phyloP scores from a whole-genome alignment of 1,140 invertebrate species.

The Psilanteris sp. region DNA sequence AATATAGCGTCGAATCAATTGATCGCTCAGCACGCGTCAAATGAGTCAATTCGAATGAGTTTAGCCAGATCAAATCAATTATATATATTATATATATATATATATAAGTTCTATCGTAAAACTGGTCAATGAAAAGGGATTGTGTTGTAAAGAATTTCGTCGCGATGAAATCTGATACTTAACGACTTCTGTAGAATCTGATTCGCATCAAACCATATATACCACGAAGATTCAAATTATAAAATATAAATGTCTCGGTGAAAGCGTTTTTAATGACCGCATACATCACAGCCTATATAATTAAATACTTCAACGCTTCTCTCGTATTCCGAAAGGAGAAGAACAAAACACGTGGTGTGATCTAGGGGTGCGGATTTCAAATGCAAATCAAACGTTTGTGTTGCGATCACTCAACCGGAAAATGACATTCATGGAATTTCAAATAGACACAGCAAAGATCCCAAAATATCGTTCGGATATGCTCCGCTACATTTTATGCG shows the following conservation, averaged over 20 bases:
- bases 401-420: constrained; percentile 59
- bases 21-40: constrained; percentile 51
- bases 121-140: constrained; percentile 38
- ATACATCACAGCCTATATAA: constrained; percentile 30
- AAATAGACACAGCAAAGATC: constrained; percentile 14
- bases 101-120: constrained; percentile 56
- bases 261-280: constrained; percentile 40
- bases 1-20: constrained; percentile 46
- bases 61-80: constrained; percentile 60
- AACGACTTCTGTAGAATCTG: constrained; percentile 57
- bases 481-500: constrained; percentile 33
- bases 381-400: constrained; percentile 40
- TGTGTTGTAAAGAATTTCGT: constrained; percentile 24
- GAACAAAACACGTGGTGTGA: no score
- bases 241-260: constrained; percentile 17
- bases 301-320: constrained; percentile 32
- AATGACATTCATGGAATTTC: constrained; percentile 68
- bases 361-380: constrained; percentile 19
- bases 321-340: no score
- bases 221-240: constrained; percentile 19
- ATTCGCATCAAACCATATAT: no score
- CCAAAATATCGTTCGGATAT: constrained; percentile 37
- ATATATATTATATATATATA: no score
- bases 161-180: constrained; percentile 60
- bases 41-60: constrained; percentile 59